A percentile compares a stretch with the other conserved stretches of the same genome.
These are phyloP conservation scores for Tympanuchus pallidicinctus DNA, from an alignment of 2,113 vertebrate species.

Conservation along the genomic window DNA sequence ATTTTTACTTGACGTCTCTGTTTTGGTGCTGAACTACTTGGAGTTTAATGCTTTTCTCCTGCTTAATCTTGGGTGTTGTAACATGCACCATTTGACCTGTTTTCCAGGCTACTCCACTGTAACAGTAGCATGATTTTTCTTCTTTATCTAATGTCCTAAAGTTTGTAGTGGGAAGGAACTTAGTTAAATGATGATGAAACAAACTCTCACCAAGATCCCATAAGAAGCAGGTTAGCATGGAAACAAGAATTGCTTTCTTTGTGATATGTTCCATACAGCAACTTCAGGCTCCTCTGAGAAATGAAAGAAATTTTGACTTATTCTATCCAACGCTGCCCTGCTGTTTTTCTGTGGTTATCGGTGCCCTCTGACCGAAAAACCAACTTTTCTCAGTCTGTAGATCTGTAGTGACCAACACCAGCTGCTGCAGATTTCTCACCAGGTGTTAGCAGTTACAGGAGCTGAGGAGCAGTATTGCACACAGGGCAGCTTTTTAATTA, in stretches of 20 bases:
- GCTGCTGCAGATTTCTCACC: not conserved
- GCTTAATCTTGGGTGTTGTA: not conserved
- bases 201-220: not conserved
- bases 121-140: not conserved
- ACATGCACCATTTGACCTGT: not conserved
- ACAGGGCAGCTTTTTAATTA: not conserved
- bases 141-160: not conserved
- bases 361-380: not conserved
- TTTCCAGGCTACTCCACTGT: not conserved
- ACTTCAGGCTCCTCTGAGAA: not conserved
- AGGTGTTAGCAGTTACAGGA: not conserved
- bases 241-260: not conserved
- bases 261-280: not conserved
- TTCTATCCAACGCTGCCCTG: not conserved
- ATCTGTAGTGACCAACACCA: not conserved
- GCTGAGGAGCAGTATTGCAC: not conserved
- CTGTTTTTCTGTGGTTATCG: not conserved
- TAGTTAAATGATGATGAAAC: not conserved
- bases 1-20: not conserved
- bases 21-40: not conserved
- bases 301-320: not conserved
- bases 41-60: not conserved
- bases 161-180: not conserved
- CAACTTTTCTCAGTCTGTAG: not conserved
- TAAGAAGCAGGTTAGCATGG: not conserved